Percentiles rank a stretch among this genome's conserved stretches.
phyloP scores from a whole-genome alignment of 2,797 vertebrate genomes.

The Parambassis ranga region DNA sequence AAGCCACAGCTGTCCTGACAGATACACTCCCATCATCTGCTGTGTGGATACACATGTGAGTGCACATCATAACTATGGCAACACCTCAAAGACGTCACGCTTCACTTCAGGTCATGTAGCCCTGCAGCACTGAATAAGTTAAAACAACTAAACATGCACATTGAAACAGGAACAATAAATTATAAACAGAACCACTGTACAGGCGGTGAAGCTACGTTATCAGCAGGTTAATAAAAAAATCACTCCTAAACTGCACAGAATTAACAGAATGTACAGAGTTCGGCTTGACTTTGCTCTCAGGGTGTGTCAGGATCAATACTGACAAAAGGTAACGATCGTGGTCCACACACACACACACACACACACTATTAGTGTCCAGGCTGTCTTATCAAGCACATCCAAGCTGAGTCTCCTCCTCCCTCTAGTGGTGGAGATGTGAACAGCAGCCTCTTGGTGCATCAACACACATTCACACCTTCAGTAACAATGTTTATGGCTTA shows the following conservation, averaged over 20 bases:
- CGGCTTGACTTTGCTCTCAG: neutral
- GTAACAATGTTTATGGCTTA: too few species aligned
- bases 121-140: constrained; percentile 44
- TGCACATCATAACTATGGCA: constrained; percentile 29
- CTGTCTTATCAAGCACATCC: neutral
- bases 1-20: constrained; percentile 27
- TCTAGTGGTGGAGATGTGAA: constrained; percentile 37
- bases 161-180: constrained; percentile 39
- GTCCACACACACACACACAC: neutral
- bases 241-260: neutral
- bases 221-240: constrained; percentile 15
- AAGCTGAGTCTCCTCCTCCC: constrained; percentile 21
- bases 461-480: too few species aligned
- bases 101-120: neutral
- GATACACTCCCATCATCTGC: constrained; percentile 34
- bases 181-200: constrained; percentile 2
- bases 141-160: constrained; percentile 2
- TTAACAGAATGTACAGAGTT: constrained; percentile 24
- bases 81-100: constrained; percentile 26
- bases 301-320: constrained; percentile 48
- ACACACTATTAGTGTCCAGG: neutral
- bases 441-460: neutral
- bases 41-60: neutral
- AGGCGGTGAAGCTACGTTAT: constrained; percentile 1
- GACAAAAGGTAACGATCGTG: constrained; percentile 30